Evolutionary conservation across 2,113 vertebrate genomes (phyloP), one percentile per base, ranked within the genome.

Genomic region (Mungos mungo): DNA sequence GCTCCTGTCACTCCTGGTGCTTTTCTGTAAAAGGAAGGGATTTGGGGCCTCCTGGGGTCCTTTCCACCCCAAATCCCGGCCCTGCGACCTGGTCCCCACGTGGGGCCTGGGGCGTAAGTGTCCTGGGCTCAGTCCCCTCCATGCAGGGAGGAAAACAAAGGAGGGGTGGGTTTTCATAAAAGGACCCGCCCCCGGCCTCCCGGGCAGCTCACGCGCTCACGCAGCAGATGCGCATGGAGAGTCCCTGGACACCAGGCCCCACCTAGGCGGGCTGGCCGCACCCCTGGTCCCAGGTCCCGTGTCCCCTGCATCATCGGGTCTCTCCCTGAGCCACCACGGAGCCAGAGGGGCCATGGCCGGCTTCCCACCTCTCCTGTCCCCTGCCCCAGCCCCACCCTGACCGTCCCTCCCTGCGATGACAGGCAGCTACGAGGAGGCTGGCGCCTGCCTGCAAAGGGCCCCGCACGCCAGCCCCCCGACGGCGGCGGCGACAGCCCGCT

Each of bases 401-500:
- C 52, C 1, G 9, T 69, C 52, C 27, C 47, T 38, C 50, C 69
- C 0, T 6, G 12, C 69, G 68, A 95, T 33, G 29, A 90, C 98
- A 99, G 99, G 98, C 77, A 98, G 91, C 95, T 98, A 93, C 0
- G 95, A 98, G 63, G 98, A 99, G 66, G 99, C 99, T 15, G 98
- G 96, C 0, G 15, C 63, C 31, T 99, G 99, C 90, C 99, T 99
- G 35, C 98, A 98, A 47, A 98, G 99, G 81, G 94, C 98, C 23
- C 99, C 99, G 93, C 98, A 98, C 14, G 98, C 97, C 95, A 97
- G 98, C 47, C 63, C 68, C 0, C 15, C 19, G 0, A 54, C 96
- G 1, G 97, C 87, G 66, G 98, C 85, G 1, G 99, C 98, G 92
- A 98, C 92, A 65, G 99, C 99, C 88, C 98, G 99, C 50, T 93